Conservation (phyloP, 2,797 vertebrate species). For the Streptopelia turtur region DNA sequence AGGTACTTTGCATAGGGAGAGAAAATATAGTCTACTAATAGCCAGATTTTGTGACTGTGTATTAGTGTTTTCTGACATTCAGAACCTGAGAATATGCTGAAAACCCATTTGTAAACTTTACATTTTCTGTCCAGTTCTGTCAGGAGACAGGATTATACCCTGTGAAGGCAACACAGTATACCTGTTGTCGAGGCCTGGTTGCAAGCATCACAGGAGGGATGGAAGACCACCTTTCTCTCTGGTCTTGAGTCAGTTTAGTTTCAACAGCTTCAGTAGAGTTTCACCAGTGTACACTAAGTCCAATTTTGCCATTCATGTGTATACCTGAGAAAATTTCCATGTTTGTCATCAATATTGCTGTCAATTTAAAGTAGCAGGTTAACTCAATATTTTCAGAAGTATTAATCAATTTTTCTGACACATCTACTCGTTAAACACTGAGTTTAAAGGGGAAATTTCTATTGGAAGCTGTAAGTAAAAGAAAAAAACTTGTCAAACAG, state of each 20-base stretch:
- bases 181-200: not conserved
- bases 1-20: not conserved
- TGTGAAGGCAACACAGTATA: fast-evolving
- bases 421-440: not conserved
- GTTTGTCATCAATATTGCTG: not conserved
- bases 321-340: not conserved
- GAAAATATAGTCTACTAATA: not conserved
- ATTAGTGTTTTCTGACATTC: not conserved
- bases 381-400: not conserved
- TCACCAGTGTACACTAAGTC: not conserved
- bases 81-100: not conserved
- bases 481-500: not conserved
- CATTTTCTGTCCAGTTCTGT: not conserved
- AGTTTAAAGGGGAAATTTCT: not conserved
- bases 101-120: not conserved
- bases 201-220: not conserved
- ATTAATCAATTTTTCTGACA: not conserved
- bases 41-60: not conserved
- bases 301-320: not conserved
- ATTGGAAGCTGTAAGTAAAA: not conserved
- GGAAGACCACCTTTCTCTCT: not conserved
- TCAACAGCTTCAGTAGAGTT: not conserved
- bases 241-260: not conserved
- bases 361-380: not conserved
- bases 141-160: not conserved